These are phyloP conservation scores for Leptobrachium leishanense DNA, from an alignment of 2,113 vertebrate genomes.

Conservation along the genomic window DNA sequence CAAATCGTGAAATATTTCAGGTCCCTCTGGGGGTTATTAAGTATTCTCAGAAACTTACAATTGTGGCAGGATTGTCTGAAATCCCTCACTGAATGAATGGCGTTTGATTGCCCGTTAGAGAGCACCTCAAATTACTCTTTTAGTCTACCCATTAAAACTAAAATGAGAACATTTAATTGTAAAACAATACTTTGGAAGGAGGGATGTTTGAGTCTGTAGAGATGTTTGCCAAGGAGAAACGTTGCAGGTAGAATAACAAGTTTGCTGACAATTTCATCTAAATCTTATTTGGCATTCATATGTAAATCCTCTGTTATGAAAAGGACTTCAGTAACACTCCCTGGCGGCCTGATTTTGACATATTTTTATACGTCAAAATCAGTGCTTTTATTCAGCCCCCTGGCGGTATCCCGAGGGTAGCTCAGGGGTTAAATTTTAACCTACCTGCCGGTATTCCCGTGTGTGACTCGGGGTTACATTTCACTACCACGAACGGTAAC, in stretches of 20 bases:
- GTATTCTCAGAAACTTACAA: conserved; percentile 29
- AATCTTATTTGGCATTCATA: too few species aligned
- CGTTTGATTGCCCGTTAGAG: conserved; percentile 33
- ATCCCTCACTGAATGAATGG: conserved; percentile 32
- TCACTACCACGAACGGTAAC: too few species aligned
- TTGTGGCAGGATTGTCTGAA: conserved; percentile 20
- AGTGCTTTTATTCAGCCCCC: too few species aligned
- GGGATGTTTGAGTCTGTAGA: conserved; percentile 21
- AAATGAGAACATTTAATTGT: conserved; percentile 31
- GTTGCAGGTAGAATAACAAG: conserved; percentile 13
- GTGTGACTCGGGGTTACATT: too few species aligned
- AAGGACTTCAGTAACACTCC: too few species aligned
- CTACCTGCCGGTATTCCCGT: too few species aligned
- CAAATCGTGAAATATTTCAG: conserved; percentile 40
- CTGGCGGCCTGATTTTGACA: too few species aligned
- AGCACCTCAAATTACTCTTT: conserved; percentile 39
- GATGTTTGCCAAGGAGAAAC: conserved; percentile 25
- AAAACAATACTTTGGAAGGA: conserved; percentile 36
- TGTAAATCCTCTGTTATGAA: too few species aligned
- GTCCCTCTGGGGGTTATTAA: conserved; percentile 36
- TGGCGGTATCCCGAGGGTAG: too few species aligned
- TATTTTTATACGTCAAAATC: too few species aligned
- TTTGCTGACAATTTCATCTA: too few species aligned
- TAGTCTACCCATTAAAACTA: conserved; percentile 37
- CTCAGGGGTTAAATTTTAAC: too few species aligned